phyloP scores from a whole-genome alignment of 2,113 vertebrate genomes.

The Proterorhinus semilunaris region DNA sequence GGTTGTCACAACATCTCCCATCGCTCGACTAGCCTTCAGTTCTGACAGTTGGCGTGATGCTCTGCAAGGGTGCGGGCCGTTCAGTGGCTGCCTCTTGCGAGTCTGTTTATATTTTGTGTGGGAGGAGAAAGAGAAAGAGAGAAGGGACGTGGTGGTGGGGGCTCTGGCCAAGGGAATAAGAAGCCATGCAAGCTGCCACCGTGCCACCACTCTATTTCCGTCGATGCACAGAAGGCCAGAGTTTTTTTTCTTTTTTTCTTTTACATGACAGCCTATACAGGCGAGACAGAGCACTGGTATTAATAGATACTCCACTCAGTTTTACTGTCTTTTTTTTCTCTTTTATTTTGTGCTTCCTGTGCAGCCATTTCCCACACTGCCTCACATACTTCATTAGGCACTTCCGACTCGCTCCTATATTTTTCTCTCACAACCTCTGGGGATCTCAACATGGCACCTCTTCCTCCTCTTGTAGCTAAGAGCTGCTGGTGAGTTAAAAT shows the following conservation, averaged over 20 bases:
- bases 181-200: slow-evolving; percentile 48
- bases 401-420: slow-evolving; percentile 26
- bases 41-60: slow-evolving; percentile 61
- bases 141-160: slow-evolving; percentile 4
- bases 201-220: slow-evolving; percentile 46
- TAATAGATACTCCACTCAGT: neutral
- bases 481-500: slow-evolving; percentile 41
- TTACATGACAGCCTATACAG: slow-evolving; percentile 28
- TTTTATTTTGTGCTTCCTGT: slow-evolving; percentile 9
- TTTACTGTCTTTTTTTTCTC: neutral
- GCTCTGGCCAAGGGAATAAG: slow-evolving; percentile 31
- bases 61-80: slow-evolving; percentile 24
- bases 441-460: slow-evolving; percentile 49
- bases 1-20: slow-evolving; percentile 77
- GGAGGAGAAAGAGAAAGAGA: slow-evolving; percentile 8
- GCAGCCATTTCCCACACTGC: slow-evolving; percentile 1
- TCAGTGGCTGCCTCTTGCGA: slow-evolving; percentile 39
- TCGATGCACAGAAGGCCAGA: slow-evolving; percentile 18
- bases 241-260: neutral
- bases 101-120: slow-evolving; percentile 54
- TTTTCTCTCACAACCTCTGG: slow-evolving; percentile 35
- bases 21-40: slow-evolving; percentile 56
- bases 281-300: slow-evolving; percentile 16
- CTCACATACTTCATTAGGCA: slow-evolving; percentile 30
- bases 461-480: slow-evolving; percentile 35